Conservation (phyloP, 2,888 invertebrate species). For the Campaea margaritaria region DNA sequence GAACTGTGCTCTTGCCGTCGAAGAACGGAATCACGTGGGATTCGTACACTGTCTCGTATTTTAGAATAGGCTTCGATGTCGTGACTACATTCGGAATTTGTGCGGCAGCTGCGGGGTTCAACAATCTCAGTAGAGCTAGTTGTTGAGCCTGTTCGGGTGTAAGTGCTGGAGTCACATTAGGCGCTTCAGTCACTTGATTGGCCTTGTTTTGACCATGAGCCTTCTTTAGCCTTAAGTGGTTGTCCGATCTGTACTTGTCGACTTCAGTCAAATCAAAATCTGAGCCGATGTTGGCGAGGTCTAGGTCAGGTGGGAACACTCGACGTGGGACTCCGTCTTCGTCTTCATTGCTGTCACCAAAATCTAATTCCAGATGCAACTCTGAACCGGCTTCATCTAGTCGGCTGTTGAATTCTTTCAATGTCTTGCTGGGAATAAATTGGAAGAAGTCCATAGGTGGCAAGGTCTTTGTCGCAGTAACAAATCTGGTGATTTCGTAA, state of each 20-base stretch:
- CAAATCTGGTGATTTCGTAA: conserved; percentile 93
- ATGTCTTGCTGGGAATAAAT: conserved; percentile 93
- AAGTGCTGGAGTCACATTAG: conserved; percentile 71
- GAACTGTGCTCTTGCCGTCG: conserved; percentile 90
- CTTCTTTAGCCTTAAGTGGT: conserved; percentile 80
- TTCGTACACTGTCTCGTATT: conserved; percentile 92
- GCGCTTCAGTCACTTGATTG: conserved; percentile 81
- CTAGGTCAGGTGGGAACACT: conserved; percentile 87
- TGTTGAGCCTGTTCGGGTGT: conserved; percentile 91
- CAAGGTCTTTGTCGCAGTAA: conserved; percentile 95
- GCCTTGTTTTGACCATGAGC: conserved; percentile 77
- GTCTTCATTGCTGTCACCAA: conserved; percentile 91
- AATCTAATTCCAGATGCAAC: conserved; percentile 93
- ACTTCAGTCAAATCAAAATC: conserved; percentile 89
- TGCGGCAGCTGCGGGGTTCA: conserved; percentile 88
- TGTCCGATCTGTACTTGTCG: conserved; percentile 86
- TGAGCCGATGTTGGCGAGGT: conserved; percentile 89
- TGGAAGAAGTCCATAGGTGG: conserved; percentile 95
- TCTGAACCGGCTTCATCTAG: conserved; percentile 96
- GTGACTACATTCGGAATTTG: conserved; percentile 90
- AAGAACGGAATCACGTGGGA: conserved; percentile 92
- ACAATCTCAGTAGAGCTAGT: conserved; percentile 88
- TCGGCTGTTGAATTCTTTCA: conserved; percentile 95
- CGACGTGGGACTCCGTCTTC: conserved; percentile 78
- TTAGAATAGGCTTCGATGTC: conserved; percentile 90